Evolutionary conservation across 2,888 invertebrate species (phyloP).

Genomic region (Pegoplata infirma): DNA sequence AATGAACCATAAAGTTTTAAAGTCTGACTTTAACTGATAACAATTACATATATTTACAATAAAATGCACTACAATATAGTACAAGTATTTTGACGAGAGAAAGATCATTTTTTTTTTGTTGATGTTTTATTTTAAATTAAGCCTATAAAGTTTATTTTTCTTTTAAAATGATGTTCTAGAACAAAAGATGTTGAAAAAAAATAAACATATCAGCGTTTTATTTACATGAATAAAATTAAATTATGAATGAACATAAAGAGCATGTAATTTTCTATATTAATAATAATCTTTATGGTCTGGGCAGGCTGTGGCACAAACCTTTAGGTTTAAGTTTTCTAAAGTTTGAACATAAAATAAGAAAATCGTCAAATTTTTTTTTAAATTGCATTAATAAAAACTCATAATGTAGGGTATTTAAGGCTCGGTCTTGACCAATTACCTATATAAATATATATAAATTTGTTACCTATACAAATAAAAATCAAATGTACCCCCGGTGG

Average conservation of each 20-base stretch:
- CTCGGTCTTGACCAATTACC: too few relatives aligned
- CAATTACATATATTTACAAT: background rate
- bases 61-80: background rate
- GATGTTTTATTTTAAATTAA: background rate
- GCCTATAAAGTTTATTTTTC: background rate
- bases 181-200: background rate
- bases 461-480: too few relatives aligned
- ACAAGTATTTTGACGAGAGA: background rate
- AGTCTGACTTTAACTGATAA: slow-evolving; percentile 56
- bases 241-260: slow-evolving; percentile 17
- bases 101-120: background rate
- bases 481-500: too few relatives aligned
- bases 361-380: too few relatives aligned
- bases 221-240: background rate
- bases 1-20: slow-evolving; percentile 60
- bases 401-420: too few relatives aligned
- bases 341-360: too few relatives aligned
- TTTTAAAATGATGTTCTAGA: background rate
- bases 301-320: too few relatives aligned
- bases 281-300: too few relatives aligned
- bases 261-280: background rate
- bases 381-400: too few relatives aligned
- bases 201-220: slow-evolving; percentile 1
- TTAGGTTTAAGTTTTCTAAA: too few relatives aligned
- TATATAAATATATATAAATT: too few relatives aligned